Conservation (phyloP, 2,113 vertebrate genomes). For the Percina caprodes region DNA sequence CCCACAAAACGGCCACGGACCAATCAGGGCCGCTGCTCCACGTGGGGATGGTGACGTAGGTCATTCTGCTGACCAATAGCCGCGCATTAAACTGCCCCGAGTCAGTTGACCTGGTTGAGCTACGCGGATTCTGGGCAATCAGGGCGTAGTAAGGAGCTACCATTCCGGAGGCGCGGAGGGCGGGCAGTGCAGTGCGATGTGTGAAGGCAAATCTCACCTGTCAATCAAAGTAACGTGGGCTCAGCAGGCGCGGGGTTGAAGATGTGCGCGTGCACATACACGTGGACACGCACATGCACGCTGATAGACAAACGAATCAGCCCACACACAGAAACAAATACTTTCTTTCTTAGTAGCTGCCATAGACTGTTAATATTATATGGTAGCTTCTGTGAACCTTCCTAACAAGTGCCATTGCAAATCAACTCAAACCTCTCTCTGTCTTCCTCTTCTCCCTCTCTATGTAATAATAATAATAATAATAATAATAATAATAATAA, state of each 20-base stretch:
- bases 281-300: neutral
- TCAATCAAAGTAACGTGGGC: slow-evolving; percentile 99
- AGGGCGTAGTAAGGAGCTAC: slow-evolving; percentile 28
- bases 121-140: slow-evolving; percentile 65
- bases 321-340: slow-evolving; percentile 28
- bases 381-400: slow-evolving; percentile 50
- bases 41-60: slow-evolving; percentile 69
- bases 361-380: too few relatives aligned
- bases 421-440: slow-evolving; percentile 52
- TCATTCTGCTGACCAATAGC: slow-evolving; percentile 57
- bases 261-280: slow-evolving; percentile 7
- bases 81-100: slow-evolving; percentile 12
- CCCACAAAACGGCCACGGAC: slow-evolving; percentile 50
- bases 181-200: slow-evolving; percentile 44
- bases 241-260: slow-evolving; percentile 29
- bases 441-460: slow-evolving; percentile 15
- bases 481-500: too few relatives aligned
- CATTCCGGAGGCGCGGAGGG: slow-evolving; percentile 84
- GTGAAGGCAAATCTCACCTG: slow-evolving; percentile 89
- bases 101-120: slow-evolving; percentile 69
- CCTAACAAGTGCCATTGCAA: slow-evolving; percentile 62
- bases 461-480: slow-evolving; percentile 23
- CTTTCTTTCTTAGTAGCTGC: slow-evolving; percentile 42
- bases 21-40: slow-evolving; percentile 71
- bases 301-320: slow-evolving; percentile 6